A percentile compares a stretch with the other conserved stretches of the same genome.
Evolutionary conservation across 2,888 invertebrate species (phyloP).

Genomic region (Chrysolina haemoptera): DNA sequence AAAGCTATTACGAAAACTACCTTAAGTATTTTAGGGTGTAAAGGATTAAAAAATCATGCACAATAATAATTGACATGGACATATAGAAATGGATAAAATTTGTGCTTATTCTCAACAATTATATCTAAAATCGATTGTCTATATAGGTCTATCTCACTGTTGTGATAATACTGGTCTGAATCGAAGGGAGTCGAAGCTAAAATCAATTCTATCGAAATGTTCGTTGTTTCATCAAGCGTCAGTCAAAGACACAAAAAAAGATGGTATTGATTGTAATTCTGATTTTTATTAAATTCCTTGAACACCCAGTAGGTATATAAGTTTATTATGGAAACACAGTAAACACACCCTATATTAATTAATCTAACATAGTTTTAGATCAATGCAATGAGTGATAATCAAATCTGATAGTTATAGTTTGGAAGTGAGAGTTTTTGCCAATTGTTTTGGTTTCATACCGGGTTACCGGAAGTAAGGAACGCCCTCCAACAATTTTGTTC

Average conservation of each 20-base stretch:
- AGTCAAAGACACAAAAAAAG: background rate
- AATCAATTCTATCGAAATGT: background rate
- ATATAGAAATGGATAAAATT: slow-evolving; percentile 33
- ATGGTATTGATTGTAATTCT: background rate
- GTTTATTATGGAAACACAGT: too few species aligned
- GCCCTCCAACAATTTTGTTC: too few species aligned
- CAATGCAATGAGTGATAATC: too few species aligned
- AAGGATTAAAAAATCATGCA: slow-evolving; percentile 46
- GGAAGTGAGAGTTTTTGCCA: too few species aligned
- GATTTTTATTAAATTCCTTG: too few species aligned
- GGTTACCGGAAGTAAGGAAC: too few species aligned
- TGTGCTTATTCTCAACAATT: slow-evolving; percentile 35
- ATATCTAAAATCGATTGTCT: slow-evolving; percentile 10
- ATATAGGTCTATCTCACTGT: background rate
- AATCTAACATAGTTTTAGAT: too few species aligned
- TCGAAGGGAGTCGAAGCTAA: background rate
- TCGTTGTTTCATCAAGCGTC: background rate
- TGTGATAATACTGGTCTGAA: background rate
- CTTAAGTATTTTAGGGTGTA: slow-evolving; percentile 30
- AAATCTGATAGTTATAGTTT: too few species aligned
- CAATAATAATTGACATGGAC: slow-evolving; percentile 49
- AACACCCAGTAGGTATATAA: too few species aligned
- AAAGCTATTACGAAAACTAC: slow-evolving; percentile 1
- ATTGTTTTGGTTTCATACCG: too few species aligned
- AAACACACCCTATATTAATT: too few species aligned